Conservation (phyloP, 2,888 invertebrate genomes). For the Coremacera marginata region DNA sequence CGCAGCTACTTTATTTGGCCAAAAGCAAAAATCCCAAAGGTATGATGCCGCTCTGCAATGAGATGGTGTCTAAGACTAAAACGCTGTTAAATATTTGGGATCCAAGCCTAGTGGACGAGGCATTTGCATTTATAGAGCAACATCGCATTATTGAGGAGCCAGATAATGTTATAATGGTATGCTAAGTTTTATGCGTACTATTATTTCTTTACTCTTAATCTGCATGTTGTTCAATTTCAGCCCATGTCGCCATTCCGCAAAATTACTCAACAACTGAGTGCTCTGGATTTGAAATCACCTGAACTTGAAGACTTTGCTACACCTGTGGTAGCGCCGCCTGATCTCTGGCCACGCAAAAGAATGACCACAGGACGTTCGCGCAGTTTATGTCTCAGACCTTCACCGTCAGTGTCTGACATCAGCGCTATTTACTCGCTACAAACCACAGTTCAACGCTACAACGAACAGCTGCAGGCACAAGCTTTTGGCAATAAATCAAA, state of each 20-base stretch:
- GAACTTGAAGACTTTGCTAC: constrained; percentile 81
- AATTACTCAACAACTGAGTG: constrained; percentile 81
- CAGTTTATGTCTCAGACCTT: constrained; percentile 57
- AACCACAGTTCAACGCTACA: constrained; percentile 64
- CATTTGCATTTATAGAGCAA: constrained; percentile 84
- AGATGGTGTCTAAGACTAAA: constrained; percentile 83
- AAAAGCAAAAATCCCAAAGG: constrained; percentile 81
- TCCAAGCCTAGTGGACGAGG: constrained; percentile 86
- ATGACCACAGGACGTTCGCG: constrained; percentile 60
- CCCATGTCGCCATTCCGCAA: constrained; percentile 81
- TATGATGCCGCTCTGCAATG: constrained; percentile 82
- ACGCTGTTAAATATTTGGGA: constrained; percentile 88
- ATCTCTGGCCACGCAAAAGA: constrained; percentile 74
- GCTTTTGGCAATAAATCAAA: constrained; percentile 26
- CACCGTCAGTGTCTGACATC: constrained; percentile 59
- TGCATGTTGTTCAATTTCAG: constrained; percentile 55
- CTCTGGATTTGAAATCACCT: constrained; percentile 78
- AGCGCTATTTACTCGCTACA: constrained; percentile 66
- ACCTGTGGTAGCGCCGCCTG: constrained; percentile 76
- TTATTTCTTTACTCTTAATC: not conserved
- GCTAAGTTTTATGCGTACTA: not conserved
- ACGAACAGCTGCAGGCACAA: constrained; percentile 57
- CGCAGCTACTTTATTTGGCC: constrained; percentile 78
- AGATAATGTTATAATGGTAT: constrained; percentile 68
- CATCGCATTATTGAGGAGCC: constrained; percentile 71